phyloP scores from a whole-genome alignment of 2,888 invertebrate genomes.

The Lymantria monacha region DNA sequence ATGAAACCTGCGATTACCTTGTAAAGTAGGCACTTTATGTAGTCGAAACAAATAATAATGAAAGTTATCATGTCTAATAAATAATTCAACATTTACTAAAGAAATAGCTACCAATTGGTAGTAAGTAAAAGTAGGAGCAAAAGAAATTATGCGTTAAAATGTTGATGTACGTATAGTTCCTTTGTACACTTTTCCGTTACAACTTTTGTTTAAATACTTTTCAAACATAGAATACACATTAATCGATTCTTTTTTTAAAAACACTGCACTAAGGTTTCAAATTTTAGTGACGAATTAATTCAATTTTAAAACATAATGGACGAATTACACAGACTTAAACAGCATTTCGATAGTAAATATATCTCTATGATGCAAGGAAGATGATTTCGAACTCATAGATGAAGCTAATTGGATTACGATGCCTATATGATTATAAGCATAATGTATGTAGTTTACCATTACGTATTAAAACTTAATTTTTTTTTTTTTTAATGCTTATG shows the following conservation, averaged over 20 bases:
- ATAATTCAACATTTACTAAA: constrained; percentile 36
- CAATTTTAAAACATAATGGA: too few species aligned
- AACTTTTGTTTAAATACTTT: constrained; percentile 10
- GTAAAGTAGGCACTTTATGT: constrained; percentile 11
- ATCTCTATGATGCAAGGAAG: background rate
- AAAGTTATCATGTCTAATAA: constrained; percentile 31
- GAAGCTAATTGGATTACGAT: too few species aligned
- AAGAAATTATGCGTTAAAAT: constrained; percentile 33
- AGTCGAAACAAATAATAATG: constrained; percentile 27
- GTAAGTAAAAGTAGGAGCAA: constrained; percentile 28
- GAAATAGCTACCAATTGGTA: constrained; percentile 28
- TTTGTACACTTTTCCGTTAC: constrained; percentile 13
- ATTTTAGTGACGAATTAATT: too few species aligned
- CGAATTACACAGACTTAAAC: too few species aligned
- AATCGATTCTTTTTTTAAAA: too few species aligned
- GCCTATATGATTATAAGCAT: too few species aligned
- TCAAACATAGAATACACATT: background rate
- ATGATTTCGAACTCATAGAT: too few species aligned
- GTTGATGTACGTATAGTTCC: constrained; percentile 28
- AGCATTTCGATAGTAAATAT: too few species aligned
- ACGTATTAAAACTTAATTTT: too few species aligned
- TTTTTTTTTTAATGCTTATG: too few species aligned
- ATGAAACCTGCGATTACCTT: constrained; percentile 15
- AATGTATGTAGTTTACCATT: too few species aligned
- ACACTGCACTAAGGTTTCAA: too few species aligned